Base-by-base conservation (phyloP, 30 jellyfish, hydroid and myxozoan genomes). In the Mastigias papua region DNA sequence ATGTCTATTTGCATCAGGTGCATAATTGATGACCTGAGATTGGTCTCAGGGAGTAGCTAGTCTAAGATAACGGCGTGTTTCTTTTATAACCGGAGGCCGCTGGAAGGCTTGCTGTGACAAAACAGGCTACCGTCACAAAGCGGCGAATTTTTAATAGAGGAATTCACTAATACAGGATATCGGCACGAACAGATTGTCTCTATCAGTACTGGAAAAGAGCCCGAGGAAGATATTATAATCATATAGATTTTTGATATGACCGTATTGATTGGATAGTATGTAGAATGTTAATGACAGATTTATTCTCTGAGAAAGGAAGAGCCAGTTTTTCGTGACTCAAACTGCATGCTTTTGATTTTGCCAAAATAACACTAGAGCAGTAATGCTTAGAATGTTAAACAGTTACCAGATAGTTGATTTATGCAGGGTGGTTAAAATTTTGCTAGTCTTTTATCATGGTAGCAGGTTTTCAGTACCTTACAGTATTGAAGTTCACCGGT, bases 51-150 rank as follows among this genome's bases (percentile, higher is more conserved):
- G 37, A 72, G 0, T 72, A 67, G 83, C 83, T 30, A 68, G 46
- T 42, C 83, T 54, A 34, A 77, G 78, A 77, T 77, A 77, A 77
- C 88, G 78, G 78, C 35, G 77, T 66, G 74, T n/a, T 77, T 58
- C 88, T 63, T 77, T 77, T 77, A 66, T 78, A 26, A 69, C 32
- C 22, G 20, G 28, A 77, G 34, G 66, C 88, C 78, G 88, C 77
- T 66, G 37, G 88, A 62, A 21, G 25, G 31, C 66, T 77, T 30
- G 73, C 88, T 34, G 83, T 22, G 77, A 48, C 76, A n/a, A 34
- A 58, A 61, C 51, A 57, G 42, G 78, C 31, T 28, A 17, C 76
- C 76, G 88, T 60, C 78, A 67, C 77, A 57, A 77, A 60, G 74
- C 60, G 88, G 66, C 34, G 67, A 72, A 63, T 63, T 63, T 28